phyloP scores from a whole-genome alignment of 1,140 invertebrate genomes.

The Philaenus spumarius region DNA sequence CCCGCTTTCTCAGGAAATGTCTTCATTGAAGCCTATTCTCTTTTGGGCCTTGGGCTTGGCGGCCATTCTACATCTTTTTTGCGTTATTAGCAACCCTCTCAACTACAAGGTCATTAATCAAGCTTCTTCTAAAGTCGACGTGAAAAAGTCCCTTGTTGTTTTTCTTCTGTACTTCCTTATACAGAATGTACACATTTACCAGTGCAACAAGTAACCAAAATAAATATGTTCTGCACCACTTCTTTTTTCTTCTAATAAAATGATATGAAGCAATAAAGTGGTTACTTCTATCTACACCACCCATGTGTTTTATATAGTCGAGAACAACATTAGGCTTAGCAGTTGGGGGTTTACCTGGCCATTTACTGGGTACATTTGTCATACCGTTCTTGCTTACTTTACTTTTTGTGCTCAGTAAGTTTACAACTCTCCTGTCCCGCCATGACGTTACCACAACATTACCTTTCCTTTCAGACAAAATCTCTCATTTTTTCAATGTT shows the following conservation, averaged over 20 bases:
- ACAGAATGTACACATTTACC: no score
- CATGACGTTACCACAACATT: background rate
- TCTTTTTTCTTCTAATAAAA: no score
- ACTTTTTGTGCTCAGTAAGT: background rate
- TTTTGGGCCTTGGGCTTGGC: background rate
- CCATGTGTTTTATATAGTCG: background rate
- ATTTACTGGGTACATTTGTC: background rate
- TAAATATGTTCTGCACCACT: no score
- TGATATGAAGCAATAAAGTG: no score
- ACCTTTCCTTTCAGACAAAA: background rate
- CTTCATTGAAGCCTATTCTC: background rate
- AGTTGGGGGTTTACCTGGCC: background rate
- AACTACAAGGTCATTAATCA: no score
- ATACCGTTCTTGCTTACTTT: background rate
- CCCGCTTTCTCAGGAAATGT: no score
- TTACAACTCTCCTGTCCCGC: background rate
- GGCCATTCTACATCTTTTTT: background rate
- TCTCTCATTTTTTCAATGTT: background rate
- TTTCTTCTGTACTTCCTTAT: no score
- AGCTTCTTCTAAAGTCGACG: no score
- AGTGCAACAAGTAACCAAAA: no score
- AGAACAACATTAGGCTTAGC: background rate
- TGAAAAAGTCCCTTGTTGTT: no score
- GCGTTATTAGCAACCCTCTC: no score
- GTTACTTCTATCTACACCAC: background rate